phyloP scores from a whole-genome alignment of 2,113 vertebrate species.

The Tautogolabrus adspersus region DNA sequence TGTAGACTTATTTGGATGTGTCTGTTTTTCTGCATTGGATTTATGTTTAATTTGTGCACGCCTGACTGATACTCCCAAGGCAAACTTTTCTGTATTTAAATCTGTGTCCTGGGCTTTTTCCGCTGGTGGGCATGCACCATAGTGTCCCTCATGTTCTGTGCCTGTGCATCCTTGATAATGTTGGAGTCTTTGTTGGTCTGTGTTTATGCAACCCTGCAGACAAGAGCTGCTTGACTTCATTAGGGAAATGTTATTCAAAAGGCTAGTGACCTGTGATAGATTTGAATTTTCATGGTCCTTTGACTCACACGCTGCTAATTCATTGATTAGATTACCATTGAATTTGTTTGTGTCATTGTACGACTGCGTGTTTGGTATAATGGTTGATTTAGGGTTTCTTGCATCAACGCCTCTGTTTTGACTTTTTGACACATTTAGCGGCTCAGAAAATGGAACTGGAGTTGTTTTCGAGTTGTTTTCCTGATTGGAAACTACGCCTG shows the following conservation, averaged over 20 bases:
- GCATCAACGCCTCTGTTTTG: constrained; percentile 13
- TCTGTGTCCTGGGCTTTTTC: constrained; percentile 37
- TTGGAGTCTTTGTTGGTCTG: constrained; percentile 59
- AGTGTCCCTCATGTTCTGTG: constrained; percentile 39
- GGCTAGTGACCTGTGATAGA: constrained; percentile 59
- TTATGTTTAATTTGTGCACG: constrained; percentile 49
- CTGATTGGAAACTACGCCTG: constrained; percentile 11
- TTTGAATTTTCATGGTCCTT: constrained; percentile 45
- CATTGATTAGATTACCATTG: constrained; percentile 44
- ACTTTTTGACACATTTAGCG: constrained; percentile 29
- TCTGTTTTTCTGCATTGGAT: constrained; percentile 43
- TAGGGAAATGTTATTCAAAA: constrained; percentile 64
- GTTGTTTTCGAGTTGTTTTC: constrained; percentile 20
- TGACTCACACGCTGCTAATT: constrained; percentile 39
- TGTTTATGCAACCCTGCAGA: constrained; percentile 60
- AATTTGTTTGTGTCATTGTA: constrained; percentile 36
- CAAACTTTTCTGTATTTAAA: constrained; percentile 50
- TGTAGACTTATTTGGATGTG: constrained; percentile 23
- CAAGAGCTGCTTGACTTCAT: constrained; percentile 65
- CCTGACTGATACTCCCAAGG: constrained; percentile 33
- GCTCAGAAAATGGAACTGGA: constrained; percentile 7
- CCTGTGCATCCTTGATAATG: constrained; percentile 54
- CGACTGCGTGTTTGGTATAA: not conserved
- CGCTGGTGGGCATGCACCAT: constrained; percentile 41
- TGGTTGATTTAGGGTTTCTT: constrained; percentile 5